A percentile compares a stretch with the other conserved stretches of the same genome.
These are phyloP conservation scores for Loripinus fragilis DNA, from an alignment of 2,888 invertebrate genomes.

Conservation along the genomic window DNA sequence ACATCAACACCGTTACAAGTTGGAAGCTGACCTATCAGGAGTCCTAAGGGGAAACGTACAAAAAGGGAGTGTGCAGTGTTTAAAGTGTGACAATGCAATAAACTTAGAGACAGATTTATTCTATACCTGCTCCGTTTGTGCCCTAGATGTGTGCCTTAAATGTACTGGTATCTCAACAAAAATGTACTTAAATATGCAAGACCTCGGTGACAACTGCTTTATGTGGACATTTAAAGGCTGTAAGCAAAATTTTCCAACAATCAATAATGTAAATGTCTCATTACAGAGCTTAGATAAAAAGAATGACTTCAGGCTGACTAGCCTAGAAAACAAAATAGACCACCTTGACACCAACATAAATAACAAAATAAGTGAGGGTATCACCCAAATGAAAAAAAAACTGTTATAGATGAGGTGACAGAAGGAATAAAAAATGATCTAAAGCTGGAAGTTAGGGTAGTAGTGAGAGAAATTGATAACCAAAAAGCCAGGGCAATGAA, in stretches of 20 bases:
- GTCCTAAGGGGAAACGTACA: not conserved
- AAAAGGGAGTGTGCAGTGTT: not conserved
- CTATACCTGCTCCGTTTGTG: not conserved
- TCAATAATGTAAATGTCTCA: not conserved
- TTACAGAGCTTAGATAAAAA: not conserved
- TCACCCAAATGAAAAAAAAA: not conserved
- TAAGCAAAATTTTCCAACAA: not conserved
- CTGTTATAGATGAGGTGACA: not conserved
- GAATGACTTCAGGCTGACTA: not conserved
- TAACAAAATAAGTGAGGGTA: not conserved
- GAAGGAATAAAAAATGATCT: not conserved
- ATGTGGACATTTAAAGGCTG: not conserved
- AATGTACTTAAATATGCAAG: not conserved
- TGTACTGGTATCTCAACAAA: not conserved
- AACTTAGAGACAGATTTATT: not conserved
- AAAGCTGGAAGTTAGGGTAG: not conserved
- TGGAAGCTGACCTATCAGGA: not conserved
- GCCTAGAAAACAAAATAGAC: not conserved
- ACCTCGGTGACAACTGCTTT: not conserved
- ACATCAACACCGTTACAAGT: not conserved
- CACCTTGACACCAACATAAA: not conserved
- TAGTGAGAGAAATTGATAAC: conserved; percentile 9
- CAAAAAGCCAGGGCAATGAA: conserved; percentile 4
- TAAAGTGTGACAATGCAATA: not conserved
- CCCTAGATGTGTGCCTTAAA: not conserved